Evolutionary conservation across 2,113 vertebrate genomes (phyloP), one percentile per base, ranked within the genome.

Genomic region (Machaerirhynchus nigripectus): DNA sequence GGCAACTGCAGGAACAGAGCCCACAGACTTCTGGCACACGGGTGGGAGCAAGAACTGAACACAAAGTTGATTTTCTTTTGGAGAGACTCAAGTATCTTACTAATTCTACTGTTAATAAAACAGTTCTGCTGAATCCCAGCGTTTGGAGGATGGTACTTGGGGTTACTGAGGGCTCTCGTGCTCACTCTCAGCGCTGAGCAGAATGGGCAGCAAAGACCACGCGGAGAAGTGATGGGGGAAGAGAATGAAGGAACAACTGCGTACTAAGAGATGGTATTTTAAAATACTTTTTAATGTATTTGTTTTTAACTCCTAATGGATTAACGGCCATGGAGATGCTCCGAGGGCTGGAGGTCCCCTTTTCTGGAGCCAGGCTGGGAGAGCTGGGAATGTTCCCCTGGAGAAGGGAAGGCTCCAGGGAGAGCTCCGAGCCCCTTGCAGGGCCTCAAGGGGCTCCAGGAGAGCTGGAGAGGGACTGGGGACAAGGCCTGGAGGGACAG

Each of bases 11-110:
- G 73, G 31, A 64, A 77, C 0, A 44, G 77, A 78, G 84, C 59
- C 57, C 53, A 11, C 0, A 1, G 81, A 35, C 64, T 31, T n/a
- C 19, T n/a, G 60, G 52, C 6, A 5, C 6, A 11, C 0, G 33
- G 42, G 13, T 6, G 50, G 69, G 47, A 83, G 61, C 10, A 6
- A 2, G 77, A 18, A n/a, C 26, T 0, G 1, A 83, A 53, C 63
- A 31, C 49, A 19, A 5, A 4, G n/a, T 8, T 55, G 21, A 19
- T 63, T 35, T 71, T 46, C 40, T 20, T 33, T 30, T 22, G 27
- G 40, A 60, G 35, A 64, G 7, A 47, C 31, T 15, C 18, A n/a
- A 49, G 52, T 2, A 42, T 22, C 19, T 53, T 4, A 9, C 12
- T 40, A 31, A 20, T 11, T 39, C 40, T 37, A 5, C 46, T 47